A percentile compares a stretch with the other conserved stretches of the same genome.
phyloP scores from a whole-genome alignment of 35 echinoderm and acorn worm species.

The Chiridota heheva region DNA sequence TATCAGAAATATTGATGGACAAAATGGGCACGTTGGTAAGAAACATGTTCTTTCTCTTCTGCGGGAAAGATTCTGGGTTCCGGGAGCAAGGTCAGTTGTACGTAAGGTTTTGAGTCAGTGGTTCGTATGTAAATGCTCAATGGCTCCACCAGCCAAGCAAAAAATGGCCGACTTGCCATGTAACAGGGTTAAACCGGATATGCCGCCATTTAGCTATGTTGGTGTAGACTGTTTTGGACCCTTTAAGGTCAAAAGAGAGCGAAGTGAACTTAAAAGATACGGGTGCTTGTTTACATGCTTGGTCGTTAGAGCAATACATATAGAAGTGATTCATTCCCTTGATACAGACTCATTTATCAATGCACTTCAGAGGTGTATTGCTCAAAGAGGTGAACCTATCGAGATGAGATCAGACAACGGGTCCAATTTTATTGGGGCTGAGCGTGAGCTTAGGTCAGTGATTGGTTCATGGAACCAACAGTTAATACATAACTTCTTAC shows the following conservation, averaged over 20 bases:
- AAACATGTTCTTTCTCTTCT: conserved; percentile 38
- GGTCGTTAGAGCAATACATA: conserved; percentile 22
- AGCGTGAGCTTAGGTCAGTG: conserved; percentile 20
- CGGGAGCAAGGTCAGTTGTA: conserved; percentile 2
- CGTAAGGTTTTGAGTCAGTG: conserved; percentile 31
- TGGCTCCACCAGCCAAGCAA: conserved; percentile 1
- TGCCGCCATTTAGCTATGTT: conserved; percentile 43
- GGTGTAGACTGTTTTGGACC: conserved; percentile 38
- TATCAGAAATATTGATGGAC: conserved; percentile 25
- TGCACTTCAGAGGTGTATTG: conserved; percentile 10
- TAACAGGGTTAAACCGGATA: conserved; percentile 31
- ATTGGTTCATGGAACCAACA: conserved; percentile 41
- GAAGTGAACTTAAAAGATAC: conserved; percentile 6
- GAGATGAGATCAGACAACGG: conserved; percentile 42
- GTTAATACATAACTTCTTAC: conserved; percentile 11
- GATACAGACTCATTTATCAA: conserved; percentile 31
- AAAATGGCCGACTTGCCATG: conserved; percentile 57
- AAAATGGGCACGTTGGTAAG: conserved; percentile 48
- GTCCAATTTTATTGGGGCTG: conserved; percentile 41
- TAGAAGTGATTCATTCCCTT: conserved; percentile 26
- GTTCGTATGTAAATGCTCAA: conserved; percentile 18
- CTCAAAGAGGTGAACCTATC: conserved; percentile 4
- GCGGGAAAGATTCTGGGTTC: conserved; percentile 43
- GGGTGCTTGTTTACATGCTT: conserved; percentile 37
- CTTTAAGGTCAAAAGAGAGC: conserved; percentile 19